Percentiles rank a stretch among this genome's conserved stretches.
Evolutionary conservation across 2,888 invertebrate genomes (phyloP).

Genomic region (Apodemia zela): DNA sequence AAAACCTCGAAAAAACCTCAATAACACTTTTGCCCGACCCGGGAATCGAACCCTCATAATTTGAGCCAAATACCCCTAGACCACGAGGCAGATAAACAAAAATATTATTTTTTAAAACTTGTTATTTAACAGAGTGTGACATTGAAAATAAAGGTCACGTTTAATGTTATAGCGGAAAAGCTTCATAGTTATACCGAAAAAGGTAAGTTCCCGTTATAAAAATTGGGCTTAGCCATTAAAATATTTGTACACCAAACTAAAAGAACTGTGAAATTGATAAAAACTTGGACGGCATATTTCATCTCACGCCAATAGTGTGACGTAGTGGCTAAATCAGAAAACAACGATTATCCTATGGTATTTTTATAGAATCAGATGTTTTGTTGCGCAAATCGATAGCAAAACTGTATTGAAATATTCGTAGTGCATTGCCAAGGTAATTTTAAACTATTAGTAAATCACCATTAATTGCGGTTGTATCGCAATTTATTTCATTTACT

Average conservation of each 20-base stretch:
- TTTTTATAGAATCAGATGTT: neutral
- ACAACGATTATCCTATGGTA: neutral
- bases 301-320: constrained; percentile 4
- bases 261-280: constrained; percentile 16
- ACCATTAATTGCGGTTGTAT: neutral
- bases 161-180: constrained; percentile 1
- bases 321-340: neutral
- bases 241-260: constrained; percentile 14
- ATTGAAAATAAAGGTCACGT: neutral
- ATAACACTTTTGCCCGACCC: too few relatives aligned
- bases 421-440: too few relatives aligned
- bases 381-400: neutral
- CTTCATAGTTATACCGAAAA: neutral
- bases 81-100: too few relatives aligned
- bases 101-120: neutral
- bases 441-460: neutral
- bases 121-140: neutral
- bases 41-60: too few relatives aligned
- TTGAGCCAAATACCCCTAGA: too few relatives aligned
- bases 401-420: neutral
- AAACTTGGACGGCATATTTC: neutral
- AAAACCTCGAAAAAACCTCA: too few relatives aligned
- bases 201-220: constrained; percentile 9
- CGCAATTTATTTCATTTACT: neutral
- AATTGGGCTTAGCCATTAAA: constrained; percentile 12